These are phyloP conservation scores for Papilio demoleus DNA, from an alignment of 2,888 invertebrate genomes.

Conservation along the genomic window DNA sequence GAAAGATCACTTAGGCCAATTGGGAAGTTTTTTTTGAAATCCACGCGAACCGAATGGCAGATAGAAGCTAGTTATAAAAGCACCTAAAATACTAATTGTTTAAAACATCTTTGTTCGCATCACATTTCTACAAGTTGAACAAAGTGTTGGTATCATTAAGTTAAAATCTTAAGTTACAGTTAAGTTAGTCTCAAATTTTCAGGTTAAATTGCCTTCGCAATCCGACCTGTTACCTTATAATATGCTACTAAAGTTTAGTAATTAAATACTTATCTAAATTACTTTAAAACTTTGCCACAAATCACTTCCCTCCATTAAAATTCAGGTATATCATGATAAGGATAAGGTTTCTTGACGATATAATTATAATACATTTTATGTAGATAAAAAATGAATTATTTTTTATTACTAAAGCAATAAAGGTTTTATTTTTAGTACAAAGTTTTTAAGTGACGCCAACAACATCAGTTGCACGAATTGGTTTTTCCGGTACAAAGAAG, in stretches of 20 bases:
- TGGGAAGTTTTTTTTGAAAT: too few species aligned
- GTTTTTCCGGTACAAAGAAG: too few species aligned
- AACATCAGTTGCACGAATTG: too few species aligned
- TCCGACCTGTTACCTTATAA: constrained; percentile 15
- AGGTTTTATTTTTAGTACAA: not conserved
- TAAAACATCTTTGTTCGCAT: not conserved
- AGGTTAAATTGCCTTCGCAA: constrained; percentile 9
- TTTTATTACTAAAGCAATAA: not conserved
- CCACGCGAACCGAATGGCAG: not conserved
- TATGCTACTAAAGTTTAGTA: constrained; percentile 27
- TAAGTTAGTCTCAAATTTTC: constrained; percentile 20
- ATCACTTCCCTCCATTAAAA: constrained; percentile 24
- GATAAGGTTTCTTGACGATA: constrained; percentile 43
- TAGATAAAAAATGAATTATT: not conserved
- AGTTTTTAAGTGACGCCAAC: too few species aligned
- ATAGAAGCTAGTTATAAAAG: too few species aligned
- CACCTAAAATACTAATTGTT: too few species aligned
- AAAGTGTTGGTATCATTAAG: not conserved
- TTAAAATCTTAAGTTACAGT: constrained; percentile 16
- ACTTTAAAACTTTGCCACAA: constrained; percentile 28
- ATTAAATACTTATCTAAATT: constrained; percentile 34
- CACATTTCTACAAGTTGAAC: not conserved
- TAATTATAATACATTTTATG: not conserved
- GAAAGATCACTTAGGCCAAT: too few species aligned
- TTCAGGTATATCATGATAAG: constrained; percentile 47